Base-by-base conservation (phyloP, 2,113 vertebrate genomes). In the Dipodomys spectabilis region DNA sequence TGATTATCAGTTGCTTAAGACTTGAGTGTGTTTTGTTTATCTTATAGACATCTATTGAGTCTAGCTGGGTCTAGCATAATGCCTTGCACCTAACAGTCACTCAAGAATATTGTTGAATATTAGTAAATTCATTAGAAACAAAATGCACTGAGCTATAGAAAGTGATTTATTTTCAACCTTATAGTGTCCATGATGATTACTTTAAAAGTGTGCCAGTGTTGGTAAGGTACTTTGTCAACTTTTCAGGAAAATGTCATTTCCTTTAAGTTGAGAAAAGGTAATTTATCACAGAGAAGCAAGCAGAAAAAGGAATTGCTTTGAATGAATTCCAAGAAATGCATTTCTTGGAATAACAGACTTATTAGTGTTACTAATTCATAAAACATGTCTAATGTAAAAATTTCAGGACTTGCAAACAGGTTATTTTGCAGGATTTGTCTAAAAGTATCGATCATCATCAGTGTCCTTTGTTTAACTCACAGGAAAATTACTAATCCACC, bases 201-300 rank as follows among this genome's bases (percentile, higher is more conserved):
- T 94, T 93, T 88, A 64, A 82, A 62, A 94, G 28, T 72, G 32
- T 88, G 62, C 25, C 57, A 23, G 45, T 65, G n/a, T 87, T 83
- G 78, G 44, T 86, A 81, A 96, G 68, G 35, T 57, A 82, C 72
- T 95, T 80, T 88, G 72, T 94, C 81, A 94, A 49, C 75, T 93
- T 90, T 95, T 96, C 44, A 94, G 85, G 44, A 80, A 95, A 95
- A 92, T 53, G 16, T 19, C 82, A 90, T 90, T 96, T 92, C 35
- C 89, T 84, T 92, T 94, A 85, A 82, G 57, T 87, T 67, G 25
- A 82, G 28, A 82, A 88, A 92, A 85, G 22, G 53, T 80, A 94
- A 95, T 92, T 86, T 88, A 93, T 92, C 67, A 88, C 53, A 82
- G 25, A 16, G 62, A 86, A 92, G n/a, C 68, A 91, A 65, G 16